Percentiles rank a stretch among this genome's conserved stretches.
Conservation (phyloP, 2,888 invertebrate genomes). For the Drosophila longiperda region DNA sequence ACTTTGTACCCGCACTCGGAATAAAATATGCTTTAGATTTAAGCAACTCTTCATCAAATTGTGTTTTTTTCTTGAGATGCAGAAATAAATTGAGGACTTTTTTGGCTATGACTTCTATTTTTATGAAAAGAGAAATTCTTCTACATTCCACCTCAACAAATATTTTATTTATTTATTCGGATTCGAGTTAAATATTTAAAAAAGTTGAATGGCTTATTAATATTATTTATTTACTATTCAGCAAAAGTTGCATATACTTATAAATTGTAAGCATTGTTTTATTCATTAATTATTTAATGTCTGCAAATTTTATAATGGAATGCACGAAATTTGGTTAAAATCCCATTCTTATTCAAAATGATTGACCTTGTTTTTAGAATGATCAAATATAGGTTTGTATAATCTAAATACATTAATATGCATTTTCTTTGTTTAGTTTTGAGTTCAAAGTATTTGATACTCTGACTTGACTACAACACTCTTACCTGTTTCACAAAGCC, state of each 20-base stretch:
- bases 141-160: neutral
- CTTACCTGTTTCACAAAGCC: neutral
- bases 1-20: constrained; percentile 16
- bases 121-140: neutral
- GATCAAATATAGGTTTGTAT: neutral
- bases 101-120: neutral
- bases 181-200: neutral
- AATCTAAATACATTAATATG: neutral
- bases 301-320: neutral
- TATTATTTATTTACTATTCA: neutral
- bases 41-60: neutral
- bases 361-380: neutral
- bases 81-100: neutral
- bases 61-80: neutral
- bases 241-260: no score
- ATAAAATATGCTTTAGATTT: constrained; percentile 2
- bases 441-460: neutral
- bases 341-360: neutral
- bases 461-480: neutral
- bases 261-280: no score
- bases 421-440: neutral
- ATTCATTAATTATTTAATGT: no score
- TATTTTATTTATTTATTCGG: no score
- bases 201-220: neutral
- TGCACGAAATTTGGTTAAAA: neutral